Conservation (phyloP, 2,797 vertebrate species). For the Semotilus atromaculatus region DNA sequence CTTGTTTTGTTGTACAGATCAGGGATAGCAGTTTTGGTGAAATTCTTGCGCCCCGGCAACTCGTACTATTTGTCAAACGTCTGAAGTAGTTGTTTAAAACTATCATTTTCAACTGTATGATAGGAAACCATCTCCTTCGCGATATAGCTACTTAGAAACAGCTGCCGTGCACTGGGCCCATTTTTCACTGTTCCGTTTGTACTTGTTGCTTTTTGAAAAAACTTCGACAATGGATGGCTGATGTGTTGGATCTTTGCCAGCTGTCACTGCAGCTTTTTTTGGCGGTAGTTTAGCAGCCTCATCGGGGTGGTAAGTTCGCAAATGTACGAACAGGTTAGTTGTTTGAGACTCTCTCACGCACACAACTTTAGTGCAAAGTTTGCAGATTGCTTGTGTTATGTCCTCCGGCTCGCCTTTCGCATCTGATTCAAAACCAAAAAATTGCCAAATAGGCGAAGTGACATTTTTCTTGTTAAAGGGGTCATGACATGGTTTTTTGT, state of each 20-base stretch:
- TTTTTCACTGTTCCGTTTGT: conserved; percentile 14
- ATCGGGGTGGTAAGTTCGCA: no score
- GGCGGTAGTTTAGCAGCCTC: no score
- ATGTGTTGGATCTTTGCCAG: not conserved
- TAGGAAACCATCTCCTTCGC: no score
- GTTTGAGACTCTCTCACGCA: not conserved
- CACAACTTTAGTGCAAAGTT: not conserved
- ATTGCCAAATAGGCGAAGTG: no score
- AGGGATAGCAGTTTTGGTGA: conserved; percentile 1
- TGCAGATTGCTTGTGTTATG: not conserved
- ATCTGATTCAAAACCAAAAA: not conserved
- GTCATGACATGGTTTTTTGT: no score
- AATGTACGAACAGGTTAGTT: no score
- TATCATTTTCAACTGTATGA: no score
- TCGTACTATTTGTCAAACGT: no score
- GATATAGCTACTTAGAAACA: no score
- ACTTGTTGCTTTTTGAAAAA: conserved; percentile 20
- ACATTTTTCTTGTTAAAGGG: no score
- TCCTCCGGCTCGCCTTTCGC: not conserved
- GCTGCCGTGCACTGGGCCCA: not conserved
- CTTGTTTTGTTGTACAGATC: not conserved
- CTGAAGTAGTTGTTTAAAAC: no score
- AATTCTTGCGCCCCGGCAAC: not conserved
- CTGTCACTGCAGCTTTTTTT: not conserved
- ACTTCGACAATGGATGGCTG: not conserved